Base-by-base conservation (phyloP, 2,113 vertebrate species). In the Bostrychus sinensis region DNA sequence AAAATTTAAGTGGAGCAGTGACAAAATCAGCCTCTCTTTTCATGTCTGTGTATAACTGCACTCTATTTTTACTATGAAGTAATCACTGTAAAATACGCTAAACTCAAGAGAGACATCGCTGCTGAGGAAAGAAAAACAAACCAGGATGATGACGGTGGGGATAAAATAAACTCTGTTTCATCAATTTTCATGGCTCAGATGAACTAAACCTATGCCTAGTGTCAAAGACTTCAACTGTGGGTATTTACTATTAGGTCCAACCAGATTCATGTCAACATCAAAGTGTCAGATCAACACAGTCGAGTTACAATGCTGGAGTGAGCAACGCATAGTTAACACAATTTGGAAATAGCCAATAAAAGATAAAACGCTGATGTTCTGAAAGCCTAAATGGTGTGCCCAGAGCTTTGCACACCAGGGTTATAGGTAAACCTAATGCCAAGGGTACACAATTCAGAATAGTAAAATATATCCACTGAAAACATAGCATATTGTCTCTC, bases 101-200 rank as follows among this genome's bases (percentile, higher is more conserved):
- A 50, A 54, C 56, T 72, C 30, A 37, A 48, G 37, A 23, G 58
- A 60, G 80, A 62, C n/a, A 34, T 86, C 77, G 55, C 62, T 26
- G 14, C 45, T 3, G 5, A 68, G 46, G 17, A 83, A 77, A 82
- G 72, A 73, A 58, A 88, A 88, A 89, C 78, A 85, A 87, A 84
- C 81, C 8, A 53, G 51, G 56, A 78, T 61, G 79, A 77, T 70
- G 75, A 81, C 56, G 74, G 58, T 23, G 67, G 75, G 79, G 74
- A 72, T 78, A 81, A 86, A 88, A 85, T 87, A 83, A 90, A 87
- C 81, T 37, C 45, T 37, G 74, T 62, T 81, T 62, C 63, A 58
- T 65, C 63, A 32, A 51, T 36, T 51, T 38, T 72, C 66, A 53
- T 11, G 7, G 43, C 56, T 75, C 42, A 67, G 64, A 41, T 20